Conservation (phyloP, 1,140 invertebrate species). For the roundworm (Caenorhabditis elegans) region WBcel235 BX284606.5:2531001-2531500, state of each 20-base stretch:
- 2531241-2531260: constrained; percentile 48
- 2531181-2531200: constrained; percentile 36
- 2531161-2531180: constrained; percentile 26
- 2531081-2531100: no score
- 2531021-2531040: neutral
- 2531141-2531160: constrained; percentile 25
- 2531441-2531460: no score
- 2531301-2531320: no score
- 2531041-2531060: neutral
- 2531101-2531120: neutral
- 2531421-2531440: constrained; percentile 61
- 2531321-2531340: no score
- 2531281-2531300: neutral
- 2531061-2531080: no score
- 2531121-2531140: neutral
- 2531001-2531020: neutral
- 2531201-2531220: constrained; percentile 45
- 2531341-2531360: neutral
- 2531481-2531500: no score
- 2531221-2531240: constrained; percentile 47
- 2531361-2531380: constrained; percentile 49
- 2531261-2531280: constrained; percentile 34
- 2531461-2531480: no score
- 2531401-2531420: constrained; percentile 67
- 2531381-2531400: constrained; percentile 67